phyloP scores from a whole-genome alignment of 2,113 vertebrate species.

The Hypocryptadius cinnamomeus region DNA sequence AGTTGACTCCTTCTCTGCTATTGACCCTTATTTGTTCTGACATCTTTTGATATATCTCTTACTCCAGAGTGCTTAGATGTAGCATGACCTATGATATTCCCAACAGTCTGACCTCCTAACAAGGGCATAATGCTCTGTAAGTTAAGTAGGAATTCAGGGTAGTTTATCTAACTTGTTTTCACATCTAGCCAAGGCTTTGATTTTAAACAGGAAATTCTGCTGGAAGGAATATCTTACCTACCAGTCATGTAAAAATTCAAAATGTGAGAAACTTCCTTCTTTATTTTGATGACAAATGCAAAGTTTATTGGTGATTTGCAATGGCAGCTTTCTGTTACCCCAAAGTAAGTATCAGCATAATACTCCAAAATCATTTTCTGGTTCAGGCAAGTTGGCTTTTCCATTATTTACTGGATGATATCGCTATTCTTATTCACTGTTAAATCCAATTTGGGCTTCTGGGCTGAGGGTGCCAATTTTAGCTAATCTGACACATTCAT shows the following conservation, averaged over 20 bases:
- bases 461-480: constrained; percentile 11
- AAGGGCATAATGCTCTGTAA: background rate
- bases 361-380: constrained; percentile 26
- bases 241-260: background rate
- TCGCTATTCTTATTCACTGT: background rate
- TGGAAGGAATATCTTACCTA: background rate
- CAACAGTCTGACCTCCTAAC: background rate
- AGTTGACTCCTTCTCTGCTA: background rate
- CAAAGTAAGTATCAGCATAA: constrained; percentile 15
- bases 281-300: constrained; percentile 26
- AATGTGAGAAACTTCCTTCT: background rate
- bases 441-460: constrained; percentile 47
- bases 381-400: constrained; percentile 24
- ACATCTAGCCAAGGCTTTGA: background rate
- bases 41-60: background rate
- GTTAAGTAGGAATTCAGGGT: background rate
- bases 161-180: background rate
- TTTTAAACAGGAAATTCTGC: background rate
- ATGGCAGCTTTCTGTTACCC: background rate
- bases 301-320: background rate
- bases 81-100: background rate
- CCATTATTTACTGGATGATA: constrained; percentile 26
- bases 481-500: constrained; percentile 29
- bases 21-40: background rate
- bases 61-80: background rate